Evolutionary conservation across 2,113 vertebrate species (phyloP), one percentile per base, ranked within the genome.

Genomic region (Neotoma lepida): DNA sequence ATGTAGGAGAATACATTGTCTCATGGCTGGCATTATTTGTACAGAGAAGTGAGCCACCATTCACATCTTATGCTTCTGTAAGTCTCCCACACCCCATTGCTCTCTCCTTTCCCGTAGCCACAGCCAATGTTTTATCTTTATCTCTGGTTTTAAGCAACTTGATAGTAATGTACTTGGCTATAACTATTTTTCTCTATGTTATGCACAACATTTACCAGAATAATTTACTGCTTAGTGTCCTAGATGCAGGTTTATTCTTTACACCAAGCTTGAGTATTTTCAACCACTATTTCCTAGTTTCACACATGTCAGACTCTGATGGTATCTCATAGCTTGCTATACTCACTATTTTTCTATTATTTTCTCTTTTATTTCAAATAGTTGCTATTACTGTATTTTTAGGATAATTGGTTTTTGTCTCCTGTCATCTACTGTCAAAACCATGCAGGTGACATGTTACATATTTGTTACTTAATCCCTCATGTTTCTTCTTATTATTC

Each of bases 31-130:
- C 20, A n/a, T 51, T 14, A 1, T 86, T 35, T 35, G 15, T n/a
- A 51, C 33, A 35, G 26, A 49, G 84, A 49, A 51, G 33, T 49
- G 30, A n/a, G 6, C 18, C 63, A 12, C 15, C 12, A n/a, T 15
- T 22, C 44, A 4, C 28, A 49, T 20, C 44, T 13, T 68, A 2
- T 7, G 39, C 33, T 49, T 51, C 63, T 15, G 12, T 35, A 86
- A 66, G 20, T 14, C 41, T 49, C 33, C 35, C 1, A 5, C 30
- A 49, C 10, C 30, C 18, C 18, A 4, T 28, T 0, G 0, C 20
- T 26, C 44, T 9, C 30, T 35, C 33, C 84, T 44, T 86, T 24
- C 44, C 28, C 51, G 3, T 4, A 86, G 20, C 63, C 18, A n/a
- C 9, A 68, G 63, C 35, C 20, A 14, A 14, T 49, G 18, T 24